Evolutionary conservation across 2,113 vertebrate species (phyloP), one percentile per base, ranked within the genome.

Genomic region (zebrafish (Danio rerio)): DNA sequence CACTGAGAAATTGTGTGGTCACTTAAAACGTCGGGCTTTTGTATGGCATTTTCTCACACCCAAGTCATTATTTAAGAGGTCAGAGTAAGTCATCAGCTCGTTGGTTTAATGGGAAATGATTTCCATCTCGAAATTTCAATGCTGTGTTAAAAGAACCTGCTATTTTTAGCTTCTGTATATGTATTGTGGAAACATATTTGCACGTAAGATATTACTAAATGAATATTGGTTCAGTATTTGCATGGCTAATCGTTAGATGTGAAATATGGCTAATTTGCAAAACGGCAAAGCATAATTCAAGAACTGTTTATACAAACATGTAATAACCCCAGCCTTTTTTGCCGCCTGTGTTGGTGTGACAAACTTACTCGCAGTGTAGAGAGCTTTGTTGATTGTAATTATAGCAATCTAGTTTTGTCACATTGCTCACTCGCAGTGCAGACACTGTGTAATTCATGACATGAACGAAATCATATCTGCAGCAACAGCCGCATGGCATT

Each of bases 41-140:
- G 86, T 87, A 86, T 75, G 85, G 71, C 49, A 72, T 81, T 90
- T 90, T 91, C 89, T 90, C 89, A 92, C 91, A 91, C 83, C 81
- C 89, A 86, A 78, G 56, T 83, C 84, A 87, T 81, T 88, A 86
- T 75, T 78, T 74, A 86, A 85, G 82, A 69, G 89, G 87, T 89
- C 89, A 88, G 84, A 90, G 87, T 83, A 85, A 90, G 89, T 75
- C 80, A 78, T 66, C 43, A 65, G 82, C 73, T 84, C 81, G 79
- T 87, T 84, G 87, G 85, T 87, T 88, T 78, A 50, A 62, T 31
- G 0, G 20, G 80, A 86, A 85, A 90, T 88, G 88, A 62, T 74
- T 70, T 71, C 56, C 68, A 70, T 61, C 55, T 71, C 53, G 52
- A 70, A 77, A 66, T 79, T 66, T 53, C 12, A 63, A 50, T 78